These are phyloP conservation scores for Gymnoscopelus microlampas DNA, from an alignment of 2,797 vertebrate species.

Conservation along the genomic window DNA sequence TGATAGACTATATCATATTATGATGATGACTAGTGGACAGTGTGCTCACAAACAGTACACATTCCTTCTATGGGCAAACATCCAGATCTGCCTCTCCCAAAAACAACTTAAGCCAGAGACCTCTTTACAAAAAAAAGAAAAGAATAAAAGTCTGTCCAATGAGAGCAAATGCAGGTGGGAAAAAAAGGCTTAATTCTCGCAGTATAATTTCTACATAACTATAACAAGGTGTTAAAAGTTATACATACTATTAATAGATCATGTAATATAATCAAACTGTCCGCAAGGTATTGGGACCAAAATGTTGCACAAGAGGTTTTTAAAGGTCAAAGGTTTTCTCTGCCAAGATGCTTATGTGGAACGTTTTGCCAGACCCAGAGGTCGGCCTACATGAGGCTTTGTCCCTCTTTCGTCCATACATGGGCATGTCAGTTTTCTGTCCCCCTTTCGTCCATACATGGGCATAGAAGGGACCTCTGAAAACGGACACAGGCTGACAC, in stretches of 20 bases:
- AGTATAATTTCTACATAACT: too few relatives aligned
- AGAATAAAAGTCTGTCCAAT: not conserved
- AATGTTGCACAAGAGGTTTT: not conserved
- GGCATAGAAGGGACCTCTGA: too few relatives aligned
- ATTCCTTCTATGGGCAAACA: not conserved
- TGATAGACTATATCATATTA: not conserved
- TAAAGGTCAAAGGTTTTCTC: not conserved
- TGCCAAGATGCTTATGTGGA: not conserved
- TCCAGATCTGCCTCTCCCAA: not conserved
- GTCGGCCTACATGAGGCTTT: too few relatives aligned
- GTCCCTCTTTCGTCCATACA: too few relatives aligned
- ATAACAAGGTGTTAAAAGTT: too few relatives aligned
- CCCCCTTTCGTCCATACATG: too few relatives aligned
- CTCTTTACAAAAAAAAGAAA: not conserved
- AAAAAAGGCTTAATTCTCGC: not conserved
- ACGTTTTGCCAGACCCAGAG: too few relatives aligned
- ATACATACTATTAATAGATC: not conserved
- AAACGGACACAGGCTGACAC: too few relatives aligned
- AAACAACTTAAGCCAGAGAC: constrained; percentile 14
- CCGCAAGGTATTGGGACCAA: not conserved
- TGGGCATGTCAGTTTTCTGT: too few relatives aligned
- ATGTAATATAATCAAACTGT: not conserved
- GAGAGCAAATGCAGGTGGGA: constrained; percentile 27
- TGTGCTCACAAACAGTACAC: constrained; percentile 15
- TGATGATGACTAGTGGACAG: not conserved